These are phyloP conservation scores for Silurus lanzhouensis DNA, from an alignment of 2,797 vertebrate species.

Conservation along the genomic window DNA sequence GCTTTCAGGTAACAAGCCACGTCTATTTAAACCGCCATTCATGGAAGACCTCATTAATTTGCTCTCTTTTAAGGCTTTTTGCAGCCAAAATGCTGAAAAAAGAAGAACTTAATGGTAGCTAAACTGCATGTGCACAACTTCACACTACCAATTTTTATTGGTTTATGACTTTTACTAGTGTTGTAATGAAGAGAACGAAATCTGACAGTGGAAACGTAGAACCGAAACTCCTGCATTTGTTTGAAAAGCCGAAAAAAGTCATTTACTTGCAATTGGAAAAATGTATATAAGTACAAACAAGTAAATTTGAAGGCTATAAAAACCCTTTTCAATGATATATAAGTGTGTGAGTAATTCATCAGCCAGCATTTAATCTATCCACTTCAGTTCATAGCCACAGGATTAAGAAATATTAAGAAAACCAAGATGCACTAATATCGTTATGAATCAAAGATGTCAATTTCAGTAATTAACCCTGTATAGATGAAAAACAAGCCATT, in stretches of 20 bases:
- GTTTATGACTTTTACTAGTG: background rate
- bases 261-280: background rate
- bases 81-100: background rate
- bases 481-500: conserved; percentile 32
- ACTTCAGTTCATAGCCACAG: background rate
- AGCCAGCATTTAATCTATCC: background rate
- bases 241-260: background rate
- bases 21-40: conserved; percentile 2
- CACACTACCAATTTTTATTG: background rate
- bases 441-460: conserved; percentile 19
- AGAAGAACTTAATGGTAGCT: background rate
- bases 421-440: background rate
- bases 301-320: conserved; percentile 1
- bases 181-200: background rate
- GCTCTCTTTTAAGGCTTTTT: background rate
- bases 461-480: conserved; percentile 40
- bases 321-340: background rate
- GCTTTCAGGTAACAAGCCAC: conserved; percentile 15
- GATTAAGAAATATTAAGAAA: conserved; percentile 18
- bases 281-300: background rate
- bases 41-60: conserved; percentile 10
- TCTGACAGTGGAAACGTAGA: background rate
- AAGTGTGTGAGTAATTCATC: background rate
- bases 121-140: background rate
- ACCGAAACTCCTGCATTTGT: background rate